These are phyloP conservation scores for Sphinx pinastri DNA, from an alignment of 2,888 invertebrate genomes.

Conservation along the genomic window DNA sequence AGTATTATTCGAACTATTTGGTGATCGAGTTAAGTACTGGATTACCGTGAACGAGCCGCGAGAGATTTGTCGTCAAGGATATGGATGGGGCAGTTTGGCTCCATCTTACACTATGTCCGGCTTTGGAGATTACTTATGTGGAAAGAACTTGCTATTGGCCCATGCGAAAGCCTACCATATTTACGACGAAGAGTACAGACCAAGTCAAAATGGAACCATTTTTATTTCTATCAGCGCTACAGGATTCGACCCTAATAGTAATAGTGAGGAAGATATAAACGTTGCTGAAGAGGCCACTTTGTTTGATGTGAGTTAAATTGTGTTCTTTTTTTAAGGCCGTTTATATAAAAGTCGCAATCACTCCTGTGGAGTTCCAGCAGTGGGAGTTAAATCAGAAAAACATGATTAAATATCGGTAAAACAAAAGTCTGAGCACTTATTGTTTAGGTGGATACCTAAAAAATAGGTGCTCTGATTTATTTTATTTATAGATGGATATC, in stretches of 20 bases:
- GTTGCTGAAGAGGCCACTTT: constrained; percentile 53
- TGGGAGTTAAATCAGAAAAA: no score
- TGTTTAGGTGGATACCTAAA: no score
- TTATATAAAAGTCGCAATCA: no score
- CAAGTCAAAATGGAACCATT: constrained; percentile 46
- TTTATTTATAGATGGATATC: no score
- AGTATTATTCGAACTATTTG: constrained; percentile 65
- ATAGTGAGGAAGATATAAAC: constrained; percentile 53
- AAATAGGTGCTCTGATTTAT: no score
- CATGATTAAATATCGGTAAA: no score
- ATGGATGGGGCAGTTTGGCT: constrained; percentile 54
- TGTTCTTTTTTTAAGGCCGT: no score
- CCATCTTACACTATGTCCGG: constrained; percentile 61
- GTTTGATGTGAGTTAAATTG: constrained; percentile 15
- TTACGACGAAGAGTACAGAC: constrained; percentile 60
- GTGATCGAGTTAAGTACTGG: constrained; percentile 77
- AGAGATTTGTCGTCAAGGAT: constrained; percentile 62
- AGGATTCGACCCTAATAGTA: constrained; percentile 51
- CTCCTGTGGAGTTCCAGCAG: no score
- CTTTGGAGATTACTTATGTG: constrained; percentile 72
- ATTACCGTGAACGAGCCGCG: constrained; percentile 83
- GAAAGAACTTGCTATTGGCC: constrained; percentile 73
- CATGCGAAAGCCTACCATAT: constrained; percentile 75
- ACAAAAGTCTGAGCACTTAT: no score
- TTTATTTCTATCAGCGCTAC: constrained; percentile 50